Evolutionary conservation across 2,113 vertebrate species (phyloP), one percentile per base, ranked within the genome.

Genomic region (Ifrita kowaldi): DNA sequence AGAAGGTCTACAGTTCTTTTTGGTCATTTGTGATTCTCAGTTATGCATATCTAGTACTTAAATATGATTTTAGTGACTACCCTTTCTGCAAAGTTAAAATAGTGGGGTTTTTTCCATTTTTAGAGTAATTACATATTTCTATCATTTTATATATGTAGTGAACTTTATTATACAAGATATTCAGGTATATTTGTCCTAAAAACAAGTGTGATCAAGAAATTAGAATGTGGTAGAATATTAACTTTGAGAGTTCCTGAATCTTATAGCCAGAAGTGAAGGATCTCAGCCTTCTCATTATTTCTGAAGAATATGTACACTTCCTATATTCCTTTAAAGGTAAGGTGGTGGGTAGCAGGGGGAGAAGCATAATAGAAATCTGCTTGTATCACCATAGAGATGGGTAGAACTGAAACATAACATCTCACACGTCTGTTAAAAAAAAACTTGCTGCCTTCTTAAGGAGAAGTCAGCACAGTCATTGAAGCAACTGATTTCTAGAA

Each of bases 301-400:
- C 37, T 50, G 27, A 53, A 53, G 27, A 80, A 71, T 37, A 57
- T 24, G 19, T 11, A 32, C 6, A n/a, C 10, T 52, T 8, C 7
- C 9, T 70, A 5, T 39, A 53, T 70, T 85, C 78, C 24, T 62
- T 65, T 39, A 49, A 47, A 62, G 5, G 12, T 56, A 57, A 70
- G 1, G 2, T 50, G 42, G 5, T 2, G 3, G 41, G 9, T 18
- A 42, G 14, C 42, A 64, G 8, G 1, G 10, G 2, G 2, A 24
- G 23, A 62, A 37, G 3, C 6, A 6, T 16, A 79, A 62, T 9
- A 39, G 17, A 62, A 75, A 70, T 52, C 12, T 78, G 8, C 16
- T 88, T 73, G 13, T 49, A 70, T 91, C 32, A 30, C 23, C 15
- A 11, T 14, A 62, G 7, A 10, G 13, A 44, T 37, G 24, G 19